Conservation (phyloP, 2,113 vertebrate genomes). For the Semnornis frantzii region DNA sequence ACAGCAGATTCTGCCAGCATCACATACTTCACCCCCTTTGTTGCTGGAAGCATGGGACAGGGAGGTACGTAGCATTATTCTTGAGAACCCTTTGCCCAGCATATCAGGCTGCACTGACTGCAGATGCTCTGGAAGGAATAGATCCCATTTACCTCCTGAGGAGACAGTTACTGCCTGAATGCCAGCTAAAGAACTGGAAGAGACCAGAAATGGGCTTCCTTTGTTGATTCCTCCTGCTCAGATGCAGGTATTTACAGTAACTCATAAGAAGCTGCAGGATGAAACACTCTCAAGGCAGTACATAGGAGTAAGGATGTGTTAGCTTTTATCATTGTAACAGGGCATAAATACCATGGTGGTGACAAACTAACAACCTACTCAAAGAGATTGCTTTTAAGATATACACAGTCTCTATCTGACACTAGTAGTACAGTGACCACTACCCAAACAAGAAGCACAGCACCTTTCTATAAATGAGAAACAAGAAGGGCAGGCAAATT, state of each 20-base stretch:
- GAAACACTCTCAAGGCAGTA: background rate
- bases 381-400: conserved; percentile 1
- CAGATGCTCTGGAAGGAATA: background rate
- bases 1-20: background rate
- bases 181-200: background rate
- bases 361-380: background rate
- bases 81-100: background rate
- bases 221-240: background rate
- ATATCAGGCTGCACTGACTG: background rate
- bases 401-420: background rate
- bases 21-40: background rate
- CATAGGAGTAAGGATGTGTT: background rate
- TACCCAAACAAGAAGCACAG: background rate
- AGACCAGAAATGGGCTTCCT: background rate
- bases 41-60: background rate
- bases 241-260: background rate
- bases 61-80: background rate
- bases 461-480: background rate
- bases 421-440: background rate
- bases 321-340: background rate
- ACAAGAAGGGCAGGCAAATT: background rate
- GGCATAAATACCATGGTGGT: background rate
- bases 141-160: background rate
- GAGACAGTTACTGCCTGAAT: background rate
- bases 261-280: background rate